phyloP scores from a whole-genome alignment of 2,888 invertebrate genomes.

The Eilema griseolum region DNA sequence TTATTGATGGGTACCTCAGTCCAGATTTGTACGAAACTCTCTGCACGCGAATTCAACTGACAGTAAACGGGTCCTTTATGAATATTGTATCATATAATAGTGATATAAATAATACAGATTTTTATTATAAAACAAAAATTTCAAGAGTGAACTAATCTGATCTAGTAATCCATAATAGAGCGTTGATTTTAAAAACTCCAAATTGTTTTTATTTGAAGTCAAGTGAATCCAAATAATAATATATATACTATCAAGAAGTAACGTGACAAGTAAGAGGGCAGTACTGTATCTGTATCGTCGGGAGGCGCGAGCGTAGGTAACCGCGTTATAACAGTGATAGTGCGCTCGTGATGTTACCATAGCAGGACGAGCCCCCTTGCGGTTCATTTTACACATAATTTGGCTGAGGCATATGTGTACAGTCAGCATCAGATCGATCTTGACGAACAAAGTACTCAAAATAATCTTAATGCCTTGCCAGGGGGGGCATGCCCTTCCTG shows the following conservation, averaged over 20 bases:
- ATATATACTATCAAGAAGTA: constrained; percentile 56
- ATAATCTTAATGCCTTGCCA: too few species aligned
- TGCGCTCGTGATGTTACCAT: constrained; percentile 81
- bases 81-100: too few species aligned
- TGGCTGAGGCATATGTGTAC: background rate
- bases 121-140: too few species aligned
- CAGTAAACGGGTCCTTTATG: too few species aligned
- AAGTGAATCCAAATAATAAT: background rate
- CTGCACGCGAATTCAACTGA: too few species aligned
- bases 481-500: too few species aligned
- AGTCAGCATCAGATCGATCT: too few species aligned
- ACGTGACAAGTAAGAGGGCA: constrained; percentile 48
- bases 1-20: too few species aligned
- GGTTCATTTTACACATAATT: constrained; percentile 59
- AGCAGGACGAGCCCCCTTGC: constrained; percentile 62
- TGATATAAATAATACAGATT: too few species aligned
- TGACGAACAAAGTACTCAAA: too few species aligned
- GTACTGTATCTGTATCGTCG: constrained; percentile 57
- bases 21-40: too few species aligned
- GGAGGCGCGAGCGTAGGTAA: constrained; percentile 70
- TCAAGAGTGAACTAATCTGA: background rate
- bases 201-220: background rate
- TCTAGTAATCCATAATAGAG: background rate
- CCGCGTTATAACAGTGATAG: constrained; percentile 81
- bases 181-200: background rate